Evolutionary conservation across 2,797 vertebrate genomes (phyloP).

Genomic region (Odontamblyopus lacepedii): DNA sequence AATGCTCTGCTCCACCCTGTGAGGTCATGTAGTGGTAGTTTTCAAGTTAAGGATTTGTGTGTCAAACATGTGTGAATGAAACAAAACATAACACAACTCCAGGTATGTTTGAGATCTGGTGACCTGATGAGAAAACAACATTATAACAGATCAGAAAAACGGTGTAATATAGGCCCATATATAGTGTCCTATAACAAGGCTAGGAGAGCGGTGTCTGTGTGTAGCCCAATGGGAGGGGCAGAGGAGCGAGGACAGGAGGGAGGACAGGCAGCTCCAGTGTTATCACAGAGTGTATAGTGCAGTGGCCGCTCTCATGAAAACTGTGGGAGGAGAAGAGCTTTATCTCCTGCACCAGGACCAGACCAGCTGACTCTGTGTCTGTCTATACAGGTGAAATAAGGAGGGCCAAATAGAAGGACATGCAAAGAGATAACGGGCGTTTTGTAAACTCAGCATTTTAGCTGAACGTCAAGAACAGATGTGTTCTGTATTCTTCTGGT

Average conservation of each 20-base stretch:
- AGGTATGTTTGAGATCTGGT: too few species aligned
- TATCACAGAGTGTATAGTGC: slow-evolving; percentile 59
- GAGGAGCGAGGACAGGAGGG: slow-evolving; percentile 43
- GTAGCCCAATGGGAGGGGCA: slow-evolving; percentile 10
- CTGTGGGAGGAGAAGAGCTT: slow-evolving; percentile 33
- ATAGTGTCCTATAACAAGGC: too few species aligned
- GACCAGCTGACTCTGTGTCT: slow-evolving; percentile 34
- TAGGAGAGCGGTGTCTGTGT: background rate
- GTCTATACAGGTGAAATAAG: background rate
- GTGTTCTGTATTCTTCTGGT: background rate
- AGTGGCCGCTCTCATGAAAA: slow-evolving; percentile 52
- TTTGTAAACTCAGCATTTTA: background rate
- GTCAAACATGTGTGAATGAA: too few species aligned
- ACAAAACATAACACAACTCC: too few species aligned
- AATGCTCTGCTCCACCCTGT: too few species aligned
- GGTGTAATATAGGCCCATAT: too few species aligned
- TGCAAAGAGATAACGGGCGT: background rate
- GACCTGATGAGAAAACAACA: too few species aligned
- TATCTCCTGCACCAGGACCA: slow-evolving; percentile 44
- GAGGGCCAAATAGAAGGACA: background rate
- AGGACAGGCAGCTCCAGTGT: slow-evolving; percentile 54
- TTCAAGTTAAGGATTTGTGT: too few species aligned
- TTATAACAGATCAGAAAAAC: too few species aligned
- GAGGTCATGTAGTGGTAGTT: too few species aligned
- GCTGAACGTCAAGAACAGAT: background rate